Evolutionary conservation across 2,888 invertebrate species (phyloP).

Genomic region (Galerucella pusilla): DNA sequence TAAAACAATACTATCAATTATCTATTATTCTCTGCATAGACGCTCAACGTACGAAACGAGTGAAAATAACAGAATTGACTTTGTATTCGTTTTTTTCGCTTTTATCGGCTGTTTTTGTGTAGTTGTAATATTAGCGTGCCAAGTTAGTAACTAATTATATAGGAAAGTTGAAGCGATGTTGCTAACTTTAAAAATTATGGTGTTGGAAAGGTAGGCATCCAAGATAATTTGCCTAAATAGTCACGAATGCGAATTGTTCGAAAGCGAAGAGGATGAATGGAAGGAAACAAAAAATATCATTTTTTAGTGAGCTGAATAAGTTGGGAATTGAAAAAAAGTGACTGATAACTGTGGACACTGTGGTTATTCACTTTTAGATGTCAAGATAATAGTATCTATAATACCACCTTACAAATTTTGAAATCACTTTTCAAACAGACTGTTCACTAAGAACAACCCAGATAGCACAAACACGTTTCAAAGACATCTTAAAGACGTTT

Average conservation of each 20-base stretch:
- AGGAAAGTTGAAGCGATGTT: constrained; percentile 3
- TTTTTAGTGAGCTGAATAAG: too few relatives aligned
- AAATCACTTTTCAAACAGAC: too few relatives aligned
- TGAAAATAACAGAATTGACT: neutral
- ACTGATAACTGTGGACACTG: too few relatives aligned
- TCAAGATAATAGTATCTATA: too few relatives aligned
- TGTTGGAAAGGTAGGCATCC: neutral
- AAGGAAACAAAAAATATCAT: neutral
- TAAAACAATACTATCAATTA: constrained; percentile 7
- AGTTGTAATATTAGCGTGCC: constrained; percentile 6
- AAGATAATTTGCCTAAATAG: constrained; percentile 3
- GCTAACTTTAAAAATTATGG: constrained; percentile 1
- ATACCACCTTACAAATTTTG: too few relatives aligned
- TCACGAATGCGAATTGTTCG: neutral
- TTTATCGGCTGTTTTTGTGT: neutral
- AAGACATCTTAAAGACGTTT: too few relatives aligned
- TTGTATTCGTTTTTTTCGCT: neutral
- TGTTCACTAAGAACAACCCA: too few relatives aligned
- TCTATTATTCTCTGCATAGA: neutral
- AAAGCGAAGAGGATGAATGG: neutral
- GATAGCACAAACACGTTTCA: too few relatives aligned
- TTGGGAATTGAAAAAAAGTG: too few relatives aligned
- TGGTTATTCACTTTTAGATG: too few relatives aligned
- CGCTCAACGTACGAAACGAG: neutral
- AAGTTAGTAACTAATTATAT: constrained; percentile 5